Evolutionary conservation across 2,113 vertebrate genomes (phyloP).

Genomic region (Oncorhynchus mykiss): DNA sequence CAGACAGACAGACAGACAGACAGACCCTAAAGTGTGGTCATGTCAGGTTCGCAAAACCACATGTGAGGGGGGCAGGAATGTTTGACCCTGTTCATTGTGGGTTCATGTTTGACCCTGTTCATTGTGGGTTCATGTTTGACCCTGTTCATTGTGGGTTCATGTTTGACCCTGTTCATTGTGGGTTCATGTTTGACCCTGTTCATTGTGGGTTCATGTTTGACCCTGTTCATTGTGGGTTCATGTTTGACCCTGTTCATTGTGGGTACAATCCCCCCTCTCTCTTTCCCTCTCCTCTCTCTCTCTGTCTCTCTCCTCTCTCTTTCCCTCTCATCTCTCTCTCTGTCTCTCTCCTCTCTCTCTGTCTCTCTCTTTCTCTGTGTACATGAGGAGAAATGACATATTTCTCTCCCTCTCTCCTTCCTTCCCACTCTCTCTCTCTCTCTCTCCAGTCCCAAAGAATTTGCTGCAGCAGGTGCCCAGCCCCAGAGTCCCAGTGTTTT

Average conservation of each 20-base stretch:
- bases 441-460: constrained; percentile 83
- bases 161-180: constrained; percentile 50
- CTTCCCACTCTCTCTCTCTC: constrained; percentile 44
- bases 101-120: too few species aligned
- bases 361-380: not conserved
- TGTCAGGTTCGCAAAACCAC: constrained; percentile 49
- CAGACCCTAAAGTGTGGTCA: constrained; percentile 39
- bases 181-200: constrained; percentile 35
- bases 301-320: too few species aligned
- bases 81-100: too few species aligned
- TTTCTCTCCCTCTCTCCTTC: constrained; percentile 25
- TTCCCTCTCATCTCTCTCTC: not conserved
- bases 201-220: constrained; percentile 42
- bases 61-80: constrained; percentile 56
- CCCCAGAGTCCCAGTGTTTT: constrained; percentile 68
- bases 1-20: not conserved
- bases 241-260: too few species aligned
- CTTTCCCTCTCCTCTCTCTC: too few species aligned
- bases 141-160: constrained; percentile 53
- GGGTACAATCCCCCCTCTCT: not conserved
- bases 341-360: not conserved
- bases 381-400: too few species aligned
- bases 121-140: constrained; percentile 40
- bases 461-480: constrained; percentile 81
- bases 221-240: constrained; percentile 6